These are phyloP conservation scores for Chironomus striatipennis DNA, from an alignment of 1,140 invertebrate species.

Conservation along the genomic window DNA sequence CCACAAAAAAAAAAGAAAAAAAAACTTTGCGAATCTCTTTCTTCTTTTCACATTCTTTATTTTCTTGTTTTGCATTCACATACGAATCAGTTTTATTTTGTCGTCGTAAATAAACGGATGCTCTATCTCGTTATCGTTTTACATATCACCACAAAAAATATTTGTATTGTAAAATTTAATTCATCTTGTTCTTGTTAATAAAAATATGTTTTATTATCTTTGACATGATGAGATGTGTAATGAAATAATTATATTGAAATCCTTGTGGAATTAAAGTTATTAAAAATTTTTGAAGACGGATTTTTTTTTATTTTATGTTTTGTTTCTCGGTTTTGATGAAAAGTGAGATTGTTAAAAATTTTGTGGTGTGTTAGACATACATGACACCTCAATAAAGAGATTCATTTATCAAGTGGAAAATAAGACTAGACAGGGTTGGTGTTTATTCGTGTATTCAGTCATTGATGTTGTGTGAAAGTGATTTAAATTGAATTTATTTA, in stretches of 20 bases:
- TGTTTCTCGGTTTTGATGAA: no score
- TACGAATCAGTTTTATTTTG: constrained; percentile 3
- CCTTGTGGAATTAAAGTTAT: background rate
- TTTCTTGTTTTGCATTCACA: background rate
- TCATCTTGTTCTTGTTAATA: no score
- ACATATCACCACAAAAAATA: constrained; percentile 16
- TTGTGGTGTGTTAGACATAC: background rate
- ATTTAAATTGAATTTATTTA: no score
- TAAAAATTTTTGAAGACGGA: background rate
- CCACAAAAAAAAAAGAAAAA: background rate
- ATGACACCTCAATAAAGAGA: background rate
- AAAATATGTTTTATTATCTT: background rate
- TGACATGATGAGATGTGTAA: background rate
- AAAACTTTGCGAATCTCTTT: background rate
- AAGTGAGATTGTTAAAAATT: background rate
- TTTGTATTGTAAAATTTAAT: no score
- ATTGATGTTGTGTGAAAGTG: no score
- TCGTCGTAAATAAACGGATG: constrained; percentile 19
- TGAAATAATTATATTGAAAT: background rate
- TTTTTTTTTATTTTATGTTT: background rate
- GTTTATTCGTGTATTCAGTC: no score
- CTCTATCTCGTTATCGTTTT: background rate
- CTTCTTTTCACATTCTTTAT: background rate
- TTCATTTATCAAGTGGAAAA: background rate
- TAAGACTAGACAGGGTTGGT: no score